phyloP scores from a whole-genome alignment of 1,140 invertebrate species.

The Papilio aristodemus region DNA sequence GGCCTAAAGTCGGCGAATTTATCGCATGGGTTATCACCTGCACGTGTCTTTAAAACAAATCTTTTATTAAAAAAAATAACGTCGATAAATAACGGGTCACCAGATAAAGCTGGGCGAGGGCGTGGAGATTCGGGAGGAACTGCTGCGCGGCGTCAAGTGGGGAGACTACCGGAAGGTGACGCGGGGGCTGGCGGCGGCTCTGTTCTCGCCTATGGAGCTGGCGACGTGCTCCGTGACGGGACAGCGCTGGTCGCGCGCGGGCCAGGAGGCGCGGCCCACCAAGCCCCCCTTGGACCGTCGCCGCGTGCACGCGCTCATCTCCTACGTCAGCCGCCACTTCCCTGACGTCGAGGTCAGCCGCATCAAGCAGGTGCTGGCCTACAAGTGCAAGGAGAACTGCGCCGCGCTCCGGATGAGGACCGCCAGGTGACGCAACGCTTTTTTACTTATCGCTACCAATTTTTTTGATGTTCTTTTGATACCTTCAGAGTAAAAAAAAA shows the following conservation, averaged over 20 bases:
- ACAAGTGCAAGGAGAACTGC: conserved; percentile 89
- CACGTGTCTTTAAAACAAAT: conserved; percentile 20
- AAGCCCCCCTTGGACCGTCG: conserved; percentile 86
- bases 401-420: conserved; percentile 87
- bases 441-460: conserved; percentile 8
- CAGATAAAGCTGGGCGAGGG: conserved; percentile 87
- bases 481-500: too few species aligned
- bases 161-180: conserved; percentile 87
- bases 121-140: conserved; percentile 85
- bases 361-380: conserved; percentile 87
- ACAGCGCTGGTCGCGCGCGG: conserved; percentile 87
- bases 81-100: conserved; percentile 17
- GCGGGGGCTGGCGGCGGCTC: conserved; percentile 85
- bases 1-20: conserved; percentile 20
- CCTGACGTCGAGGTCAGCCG: conserved; percentile 86
- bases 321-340: conserved; percentile 86
- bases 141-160: conserved; percentile 86
- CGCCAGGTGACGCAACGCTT: conserved; percentile 79
- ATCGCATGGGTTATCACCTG: conserved; percentile 27
- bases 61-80: neutral
- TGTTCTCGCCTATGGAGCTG: conserved; percentile 87
- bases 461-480: too few species aligned
- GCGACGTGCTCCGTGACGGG: conserved; percentile 88
- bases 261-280: conserved; percentile 85
- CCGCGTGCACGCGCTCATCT: conserved; percentile 88